Evolutionary conservation across 2,888 invertebrate species (phyloP), one percentile per base, ranked within the genome.

Genomic region (Petrolisthes cinctipes): DNA sequence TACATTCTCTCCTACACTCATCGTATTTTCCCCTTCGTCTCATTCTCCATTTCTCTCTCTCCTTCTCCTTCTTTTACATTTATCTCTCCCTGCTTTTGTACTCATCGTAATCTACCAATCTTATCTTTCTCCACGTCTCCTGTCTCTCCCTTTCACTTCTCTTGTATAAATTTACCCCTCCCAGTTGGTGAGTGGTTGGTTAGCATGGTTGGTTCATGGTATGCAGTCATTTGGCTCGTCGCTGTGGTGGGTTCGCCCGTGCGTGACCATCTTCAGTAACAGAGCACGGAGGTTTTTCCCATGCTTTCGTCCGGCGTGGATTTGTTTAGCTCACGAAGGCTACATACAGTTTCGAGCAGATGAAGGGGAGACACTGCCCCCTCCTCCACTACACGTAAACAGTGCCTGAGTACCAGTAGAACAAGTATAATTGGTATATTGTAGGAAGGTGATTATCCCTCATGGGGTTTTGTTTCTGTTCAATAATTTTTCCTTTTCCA

Each of bases 141-240:
- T 37, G 37, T 37, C 37, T 37, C 37, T 37, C 37, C 37, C 37
- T 37, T 37, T 37, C 37, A 37, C 37, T 37, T 37, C 2, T 37
- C 37, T 37, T 37, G 1, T 37, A 37, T 37, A 37, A 0, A 37
- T 37, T 37, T 37, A 0, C 2, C 82, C 71, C 71, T 23, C 56
- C 61, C 53, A 1, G n/a, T 20, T 73, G 83, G 20, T 68, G 78
- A 66, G 78, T 20, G 76, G 61, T 17, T 23, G 20, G 71, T 37
- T 37, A 37, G 37, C 37, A 2, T 76, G 86, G 86, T 76, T 82
- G 53, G 86, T 82, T 75, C 78, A 53, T 61, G 86, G 86, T 82
- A 86, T 86, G 82, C 66, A 66, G 76, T 86, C 82, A 54, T 82
- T 86, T 86, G 86, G 86, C 86, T n/a, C 86, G 76, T 51, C 78